phyloP scores from a whole-genome alignment of 2,113 vertebrate species.

The Cyanoderma ruficeps region DNA sequence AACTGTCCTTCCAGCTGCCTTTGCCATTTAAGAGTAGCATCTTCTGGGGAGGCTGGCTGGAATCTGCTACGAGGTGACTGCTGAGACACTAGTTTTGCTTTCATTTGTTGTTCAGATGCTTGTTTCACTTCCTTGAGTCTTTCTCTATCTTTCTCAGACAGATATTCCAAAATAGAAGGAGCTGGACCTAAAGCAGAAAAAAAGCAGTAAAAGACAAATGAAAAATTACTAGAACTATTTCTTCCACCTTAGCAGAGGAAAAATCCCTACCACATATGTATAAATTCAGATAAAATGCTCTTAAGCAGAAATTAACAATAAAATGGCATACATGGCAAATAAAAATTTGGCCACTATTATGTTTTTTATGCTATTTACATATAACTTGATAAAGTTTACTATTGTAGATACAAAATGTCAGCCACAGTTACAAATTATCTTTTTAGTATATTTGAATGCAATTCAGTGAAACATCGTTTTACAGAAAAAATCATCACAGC shows the following conservation, averaged over 20 bases:
- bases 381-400: background rate
- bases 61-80: constrained; percentile 40
- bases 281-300: background rate
- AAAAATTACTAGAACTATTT: background rate
- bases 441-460: background rate
- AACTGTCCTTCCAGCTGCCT: background rate
- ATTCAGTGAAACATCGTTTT: background rate
- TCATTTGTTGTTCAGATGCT: constrained; percentile 66
- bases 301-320: background rate
- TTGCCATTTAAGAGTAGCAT: constrained; percentile 47
- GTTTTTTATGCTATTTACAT: background rate
- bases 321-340: background rate
- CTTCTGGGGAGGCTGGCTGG: constrained; percentile 26
- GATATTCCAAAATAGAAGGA: constrained; percentile 88
- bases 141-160: constrained; percentile 84
- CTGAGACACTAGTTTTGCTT: constrained; percentile 60
- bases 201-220: background rate
- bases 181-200: constrained; percentile 75
- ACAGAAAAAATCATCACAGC: background rate
- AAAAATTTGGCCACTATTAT: background rate
- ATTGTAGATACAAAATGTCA: background rate
- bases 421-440: background rate
- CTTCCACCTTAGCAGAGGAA: background rate
- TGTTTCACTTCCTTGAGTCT: constrained; percentile 80
- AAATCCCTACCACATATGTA: background rate